Evolutionary conservation across 2,888 invertebrate species (phyloP), one percentile per base, ranked within the genome.

Genomic region (Spisula subtruncata): DNA sequence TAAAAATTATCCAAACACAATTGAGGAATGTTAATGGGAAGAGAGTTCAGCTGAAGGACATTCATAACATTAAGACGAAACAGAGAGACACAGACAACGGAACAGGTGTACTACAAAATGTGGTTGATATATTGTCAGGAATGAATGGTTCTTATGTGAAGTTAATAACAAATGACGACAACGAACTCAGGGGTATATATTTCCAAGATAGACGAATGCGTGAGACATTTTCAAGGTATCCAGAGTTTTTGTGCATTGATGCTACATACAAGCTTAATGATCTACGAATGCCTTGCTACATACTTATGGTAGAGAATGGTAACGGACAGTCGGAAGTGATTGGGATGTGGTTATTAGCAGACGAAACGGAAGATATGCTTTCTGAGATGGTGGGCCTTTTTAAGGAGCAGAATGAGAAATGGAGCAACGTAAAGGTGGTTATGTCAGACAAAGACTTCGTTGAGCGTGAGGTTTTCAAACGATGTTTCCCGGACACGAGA

Each of bases 381-480:
- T 60, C 84, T 16, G 32, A 66, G n/a, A 85, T 84, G 85, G 60
- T 88, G 10, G 14, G 25, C 1, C 1, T 88, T 12, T 88, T 88
- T 32, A 88, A 85, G 71, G 88, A 88, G 1, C 88, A 81, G 35
- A 88, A 88, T 60, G 81, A 85, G n/a, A 81, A 66, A 18, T 88
- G 88, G 88, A 41, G 25, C n/a, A 29, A 75, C 12, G 60, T 86
- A 0, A 85, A 81, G 56, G 81, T 82, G 16, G 82, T 85, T 0
- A 88, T 88, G 85, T 71, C 88, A 1, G 88, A 88, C 82, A 88
- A 88, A 71, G 85, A 88, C 32, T 89, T 85, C 29, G 82, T 85
- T 2, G 41, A 41, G 41, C 2, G 41, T 5, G 8, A 41, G 8
- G 41, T 41, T 2, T 41, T 8, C 2, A n/a, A n/a, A n/a, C n/a